These are phyloP conservation scores for Nymphalis io DNA, from an alignment of 1,140 invertebrate species.

Conservation along the genomic window DNA sequence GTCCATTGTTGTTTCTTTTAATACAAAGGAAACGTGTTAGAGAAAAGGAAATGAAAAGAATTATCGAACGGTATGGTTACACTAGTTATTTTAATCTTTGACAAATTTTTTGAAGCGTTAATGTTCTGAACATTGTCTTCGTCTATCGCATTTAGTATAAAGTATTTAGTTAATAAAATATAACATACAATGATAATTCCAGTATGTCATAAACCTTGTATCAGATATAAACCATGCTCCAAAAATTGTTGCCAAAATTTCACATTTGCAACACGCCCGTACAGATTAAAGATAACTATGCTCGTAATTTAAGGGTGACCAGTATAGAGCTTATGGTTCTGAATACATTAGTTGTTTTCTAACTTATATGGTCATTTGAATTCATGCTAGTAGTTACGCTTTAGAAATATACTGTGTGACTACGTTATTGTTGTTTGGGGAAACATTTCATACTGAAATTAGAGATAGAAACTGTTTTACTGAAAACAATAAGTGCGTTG, in stretches of 20 bases:
- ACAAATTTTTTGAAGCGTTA: neutral
- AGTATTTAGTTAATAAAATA: neutral
- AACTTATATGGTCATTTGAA: conserved; percentile 33
- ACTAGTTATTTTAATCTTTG: neutral
- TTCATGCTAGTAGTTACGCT: conserved; percentile 33
- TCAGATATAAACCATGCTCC: neutral
- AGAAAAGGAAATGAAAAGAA: neutral
- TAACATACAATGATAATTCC: neutral
- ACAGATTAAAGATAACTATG: conserved; percentile 15
- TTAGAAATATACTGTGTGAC: conserved; percentile 35
- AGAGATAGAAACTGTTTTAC: conserved; percentile 26
- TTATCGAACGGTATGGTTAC: neutral
- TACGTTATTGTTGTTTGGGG: conserved; percentile 35
- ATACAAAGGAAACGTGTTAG: conserved; percentile 9
- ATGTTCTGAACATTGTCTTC: neutral
- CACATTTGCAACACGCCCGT: conserved; percentile 12
- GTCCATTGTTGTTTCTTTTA: conserved; percentile 21
- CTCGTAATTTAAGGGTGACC: conserved; percentile 28
- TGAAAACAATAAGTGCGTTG: neutral
- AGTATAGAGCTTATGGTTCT: conserved; percentile 29
- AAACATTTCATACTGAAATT: conserved; percentile 29
- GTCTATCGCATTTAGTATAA: neutral
- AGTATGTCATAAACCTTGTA: neutral
- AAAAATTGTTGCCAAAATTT: conserved; percentile 15
- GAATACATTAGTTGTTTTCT: conserved; percentile 35